phyloP scores from a whole-genome alignment of 2,888 invertebrate genomes.

The Thumatha senex region DNA sequence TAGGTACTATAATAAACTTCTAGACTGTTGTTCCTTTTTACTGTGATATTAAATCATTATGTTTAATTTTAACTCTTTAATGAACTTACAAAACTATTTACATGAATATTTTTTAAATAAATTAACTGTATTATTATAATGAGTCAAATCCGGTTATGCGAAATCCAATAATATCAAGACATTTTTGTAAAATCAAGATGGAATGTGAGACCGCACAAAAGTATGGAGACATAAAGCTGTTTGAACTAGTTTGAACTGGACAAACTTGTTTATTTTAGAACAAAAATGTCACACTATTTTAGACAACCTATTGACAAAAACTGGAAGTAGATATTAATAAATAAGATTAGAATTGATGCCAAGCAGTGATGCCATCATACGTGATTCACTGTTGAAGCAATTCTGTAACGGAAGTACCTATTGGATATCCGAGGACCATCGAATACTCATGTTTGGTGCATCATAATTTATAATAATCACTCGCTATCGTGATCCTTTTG shows the following conservation, averaged over 20 bases:
- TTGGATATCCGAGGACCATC: not conserved
- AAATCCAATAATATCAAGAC: too few relatives aligned
- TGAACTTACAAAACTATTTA: not conserved
- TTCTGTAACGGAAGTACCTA: constrained; percentile 6
- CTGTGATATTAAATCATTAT: too few relatives aligned
- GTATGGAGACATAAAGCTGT: not conserved
- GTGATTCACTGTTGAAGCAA: constrained; percentile 13
- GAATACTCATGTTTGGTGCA: not conserved
- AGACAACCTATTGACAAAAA: not conserved
- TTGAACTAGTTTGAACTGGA: not conserved
- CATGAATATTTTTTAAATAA: not conserved
- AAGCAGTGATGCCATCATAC: not conserved
- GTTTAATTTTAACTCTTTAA: not conserved
- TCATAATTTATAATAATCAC: not conserved
- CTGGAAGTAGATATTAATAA: not conserved
- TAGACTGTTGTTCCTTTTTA: too few relatives aligned
- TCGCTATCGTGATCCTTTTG: too few relatives aligned
- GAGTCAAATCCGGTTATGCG: too few relatives aligned
- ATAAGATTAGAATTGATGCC: not conserved
- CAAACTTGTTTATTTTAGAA: not conserved
- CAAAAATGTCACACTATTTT: not conserved
- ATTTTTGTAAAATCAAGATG: not conserved
- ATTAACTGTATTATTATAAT: not conserved
- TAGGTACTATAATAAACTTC: too few relatives aligned
- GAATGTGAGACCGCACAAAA: not conserved